Evolutionary conservation across 1,140 invertebrate genomes (phyloP).

Genomic region (Varroa destructor): DNA sequence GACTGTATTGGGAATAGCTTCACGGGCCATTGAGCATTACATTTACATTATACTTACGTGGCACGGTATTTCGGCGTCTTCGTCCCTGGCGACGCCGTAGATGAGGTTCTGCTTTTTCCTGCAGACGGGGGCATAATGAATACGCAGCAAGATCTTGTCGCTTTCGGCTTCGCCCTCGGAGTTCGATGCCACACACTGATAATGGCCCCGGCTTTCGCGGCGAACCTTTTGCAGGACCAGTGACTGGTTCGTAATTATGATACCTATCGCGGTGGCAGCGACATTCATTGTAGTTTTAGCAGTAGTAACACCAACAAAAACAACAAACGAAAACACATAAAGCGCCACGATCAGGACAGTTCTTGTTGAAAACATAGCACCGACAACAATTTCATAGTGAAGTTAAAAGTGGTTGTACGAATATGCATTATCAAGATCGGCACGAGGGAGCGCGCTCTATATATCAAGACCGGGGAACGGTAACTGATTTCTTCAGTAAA

Average conservation of each 20-base stretch:
- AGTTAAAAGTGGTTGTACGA: no score
- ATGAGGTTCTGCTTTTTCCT: slow-evolving; percentile 55
- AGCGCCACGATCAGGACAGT: no score
- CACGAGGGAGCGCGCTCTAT: no score
- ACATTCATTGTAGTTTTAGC: slow-evolving; percentile 49
- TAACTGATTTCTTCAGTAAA: no score
- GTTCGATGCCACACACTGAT: slow-evolving; percentile 76
- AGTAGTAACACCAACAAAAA: slow-evolving; percentile 29
- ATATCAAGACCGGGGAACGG: no score
- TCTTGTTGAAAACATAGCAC: no score
- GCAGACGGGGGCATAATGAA: slow-evolving; percentile 70
- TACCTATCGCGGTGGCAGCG: slow-evolving; percentile 46
- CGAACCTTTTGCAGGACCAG: slow-evolving; percentile 39
- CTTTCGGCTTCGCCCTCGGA: slow-evolving; percentile 74
- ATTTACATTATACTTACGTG: slow-evolving; percentile 45
- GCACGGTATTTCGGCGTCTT: slow-evolving; percentile 59
- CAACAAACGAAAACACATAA: no score
- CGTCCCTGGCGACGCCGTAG: slow-evolving; percentile 64
- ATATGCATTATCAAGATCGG: no score
- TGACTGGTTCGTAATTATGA: slow-evolving; percentile 63
- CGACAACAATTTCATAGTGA: no score
- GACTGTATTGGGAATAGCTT: no score
- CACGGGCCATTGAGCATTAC: no score
- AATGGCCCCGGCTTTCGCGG: slow-evolving; percentile 42
- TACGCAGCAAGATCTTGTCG: slow-evolving; percentile 62